Evolutionary conservation across 1,140 invertebrate species (phyloP).

Genomic region (Hormaphis cornu): DNA sequence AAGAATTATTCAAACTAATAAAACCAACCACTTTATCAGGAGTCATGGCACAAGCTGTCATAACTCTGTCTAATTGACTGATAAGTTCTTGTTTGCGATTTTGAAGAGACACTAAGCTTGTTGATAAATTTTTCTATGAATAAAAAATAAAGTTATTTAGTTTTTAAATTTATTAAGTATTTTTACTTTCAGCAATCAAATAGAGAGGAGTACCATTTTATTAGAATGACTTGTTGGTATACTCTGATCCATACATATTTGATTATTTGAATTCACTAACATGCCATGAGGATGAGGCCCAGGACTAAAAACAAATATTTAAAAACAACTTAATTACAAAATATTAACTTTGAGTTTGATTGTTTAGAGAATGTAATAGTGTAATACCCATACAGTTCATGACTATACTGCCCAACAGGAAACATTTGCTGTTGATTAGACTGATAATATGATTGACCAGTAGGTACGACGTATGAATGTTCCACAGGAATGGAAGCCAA

Average conservation of each 20-base stretch:
- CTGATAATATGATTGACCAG: conserved; percentile 6
- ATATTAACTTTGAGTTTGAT: too few species aligned
- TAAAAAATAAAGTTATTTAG: background rate
- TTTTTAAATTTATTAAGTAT: background rate
- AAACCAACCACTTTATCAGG: conserved; percentile 12
- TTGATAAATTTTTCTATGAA: conserved; percentile 43
- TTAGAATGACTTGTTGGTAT: conserved; percentile 12
- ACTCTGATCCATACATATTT: conserved; percentile 24
- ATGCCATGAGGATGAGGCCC: conserved; percentile 10
- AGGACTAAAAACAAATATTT: background rate
- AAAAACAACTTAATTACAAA: too few species aligned
- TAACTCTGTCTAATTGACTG: conserved; percentile 55
- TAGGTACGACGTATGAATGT: conserved; percentile 27
- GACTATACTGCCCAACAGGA: conserved; percentile 15
- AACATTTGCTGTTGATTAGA: conserved; percentile 11
- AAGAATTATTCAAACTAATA: background rate
- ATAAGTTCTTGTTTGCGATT: conserved; percentile 58
- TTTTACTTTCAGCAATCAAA: background rate
- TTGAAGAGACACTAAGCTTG: conserved; percentile 52
- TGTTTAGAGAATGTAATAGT: too few species aligned
- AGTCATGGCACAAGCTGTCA: conserved; percentile 36
- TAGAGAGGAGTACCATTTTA: conserved; percentile 19
- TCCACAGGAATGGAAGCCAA: conserved; percentile 3
- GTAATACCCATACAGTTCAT: conserved; percentile 15
- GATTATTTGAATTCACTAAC: conserved; percentile 16